Percentiles rank a stretch among this genome's conserved stretches.
Conservation (phyloP, 1,140 invertebrate genomes). For the Geopemphigus sp. region DNA sequence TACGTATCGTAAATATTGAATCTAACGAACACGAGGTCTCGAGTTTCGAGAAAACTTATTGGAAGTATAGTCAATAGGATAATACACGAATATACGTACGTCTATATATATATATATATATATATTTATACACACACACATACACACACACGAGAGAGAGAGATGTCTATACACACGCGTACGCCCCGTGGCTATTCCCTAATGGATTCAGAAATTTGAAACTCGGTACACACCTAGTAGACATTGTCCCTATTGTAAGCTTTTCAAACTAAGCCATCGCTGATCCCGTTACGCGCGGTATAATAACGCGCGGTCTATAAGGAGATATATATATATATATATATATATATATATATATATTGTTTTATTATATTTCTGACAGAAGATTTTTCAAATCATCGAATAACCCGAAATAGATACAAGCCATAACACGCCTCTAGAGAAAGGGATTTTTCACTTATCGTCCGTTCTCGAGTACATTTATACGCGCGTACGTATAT, state of each 20-base stretch:
- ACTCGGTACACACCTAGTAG: slow-evolving; percentile 17
- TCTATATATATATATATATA: no score
- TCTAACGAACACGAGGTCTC: slow-evolving; percentile 8
- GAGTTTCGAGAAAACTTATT: slow-evolving; percentile 25
- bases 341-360: no score
- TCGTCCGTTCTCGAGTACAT: background rate
- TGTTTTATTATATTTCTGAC: slow-evolving; percentile 22
- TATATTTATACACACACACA: background rate
- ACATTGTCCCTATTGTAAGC: background rate
- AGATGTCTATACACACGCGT: no score
- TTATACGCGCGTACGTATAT: background rate
- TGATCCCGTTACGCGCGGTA: slow-evolving; percentile 5
- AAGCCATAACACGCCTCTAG: no score
- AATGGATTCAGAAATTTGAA: slow-evolving; percentile 46
- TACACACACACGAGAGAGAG: background rate
- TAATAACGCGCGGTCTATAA: background rate
- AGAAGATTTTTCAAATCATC: background rate
- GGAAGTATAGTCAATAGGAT: background rate
- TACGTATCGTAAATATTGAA: slow-evolving; percentile 12
- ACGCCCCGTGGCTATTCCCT: slow-evolving; percentile 28
- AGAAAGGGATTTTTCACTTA: background rate
- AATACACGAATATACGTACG: background rate
- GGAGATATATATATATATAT: background rate
- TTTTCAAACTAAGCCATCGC: background rate
- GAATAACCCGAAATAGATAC: slow-evolving; percentile 13